Percentiles rank a stretch among this genome's conserved stretches.
These are phyloP conservation scores for Empidonax alnorum DNA, from an alignment of 2,113 vertebrate species.

Conservation along the genomic window DNA sequence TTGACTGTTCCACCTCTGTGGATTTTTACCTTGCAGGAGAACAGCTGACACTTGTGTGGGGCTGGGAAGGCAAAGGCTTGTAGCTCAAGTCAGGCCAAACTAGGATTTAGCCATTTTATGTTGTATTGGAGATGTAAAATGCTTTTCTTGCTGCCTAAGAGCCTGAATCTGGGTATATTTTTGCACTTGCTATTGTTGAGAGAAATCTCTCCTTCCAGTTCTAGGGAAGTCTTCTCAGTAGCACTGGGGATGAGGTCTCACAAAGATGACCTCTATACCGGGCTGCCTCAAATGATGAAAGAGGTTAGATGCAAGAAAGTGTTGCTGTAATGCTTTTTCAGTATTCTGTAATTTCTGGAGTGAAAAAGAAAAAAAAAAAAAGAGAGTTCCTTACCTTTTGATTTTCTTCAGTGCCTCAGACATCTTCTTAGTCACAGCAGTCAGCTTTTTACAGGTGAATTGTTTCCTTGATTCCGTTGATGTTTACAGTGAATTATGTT, in stretches of 20 bases:
- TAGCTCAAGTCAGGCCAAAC: background rate
- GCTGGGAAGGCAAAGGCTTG: background rate
- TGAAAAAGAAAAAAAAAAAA: too few species aligned
- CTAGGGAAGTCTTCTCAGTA: background rate
- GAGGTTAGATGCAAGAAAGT: background rate
- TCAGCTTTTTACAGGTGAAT: background rate
- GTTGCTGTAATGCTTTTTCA: background rate
- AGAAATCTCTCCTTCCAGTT: background rate
- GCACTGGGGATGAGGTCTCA: background rate
- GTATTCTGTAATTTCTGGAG: background rate
- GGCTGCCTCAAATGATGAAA: background rate
- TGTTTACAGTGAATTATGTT: background rate
- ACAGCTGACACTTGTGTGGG: background rate
- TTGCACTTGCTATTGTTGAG: background rate
- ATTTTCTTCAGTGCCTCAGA: background rate
- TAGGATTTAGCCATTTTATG: accelerated
- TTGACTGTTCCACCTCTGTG: background rate
- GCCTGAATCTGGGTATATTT: background rate
- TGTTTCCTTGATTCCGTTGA: background rate
- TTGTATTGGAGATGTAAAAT: background rate
- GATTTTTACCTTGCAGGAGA: background rate
- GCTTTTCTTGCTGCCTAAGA: background rate
- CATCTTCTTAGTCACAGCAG: background rate
- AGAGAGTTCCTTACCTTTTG: background rate
- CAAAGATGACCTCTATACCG: accelerated